These are phyloP conservation scores for Synergus umbraculus DNA, from an alignment of 2,888 invertebrate species.

Conservation along the genomic window DNA sequence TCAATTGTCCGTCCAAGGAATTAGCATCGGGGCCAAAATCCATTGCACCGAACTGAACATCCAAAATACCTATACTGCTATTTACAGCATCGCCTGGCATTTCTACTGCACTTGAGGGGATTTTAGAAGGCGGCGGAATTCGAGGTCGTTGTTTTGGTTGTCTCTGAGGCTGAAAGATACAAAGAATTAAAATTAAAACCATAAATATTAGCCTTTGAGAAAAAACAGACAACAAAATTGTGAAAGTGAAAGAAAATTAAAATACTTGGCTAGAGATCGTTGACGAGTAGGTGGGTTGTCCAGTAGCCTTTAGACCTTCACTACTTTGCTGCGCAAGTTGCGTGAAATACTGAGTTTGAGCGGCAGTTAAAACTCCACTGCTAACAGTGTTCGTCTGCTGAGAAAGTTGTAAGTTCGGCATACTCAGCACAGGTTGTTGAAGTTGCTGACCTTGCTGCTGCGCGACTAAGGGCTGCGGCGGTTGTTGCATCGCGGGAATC, in stretches of 20 bases:
- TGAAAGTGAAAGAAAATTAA: conserved; percentile 33
- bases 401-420: conserved; percentile 72
- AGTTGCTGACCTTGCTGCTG: conserved; percentile 68
- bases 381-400: conserved; percentile 76
- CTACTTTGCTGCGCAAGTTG: conserved; percentile 80
- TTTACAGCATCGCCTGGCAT: conserved; percentile 94
- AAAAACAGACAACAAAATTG: not conserved
- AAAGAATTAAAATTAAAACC: conserved; percentile 18
- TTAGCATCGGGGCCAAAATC: conserved; percentile 84
- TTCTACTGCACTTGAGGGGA: conserved; percentile 95
- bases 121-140: conserved; percentile 81
- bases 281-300: conserved; percentile 71
- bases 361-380: conserved; percentile 78
- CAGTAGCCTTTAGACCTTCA: conserved; percentile 79
- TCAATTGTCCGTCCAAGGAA: conserved; percentile 77
- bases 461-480: conserved; percentile 67
- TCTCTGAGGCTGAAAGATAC: conserved; percentile 66
- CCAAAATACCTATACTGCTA: conserved; percentile 86
- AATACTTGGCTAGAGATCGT: conserved; percentile 70
- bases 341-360: conserved; percentile 81
- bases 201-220: not conserved
- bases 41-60: conserved; percentile 95
- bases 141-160: conserved; percentile 73
- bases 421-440: conserved; percentile 62
- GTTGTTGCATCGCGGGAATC: conserved; percentile 71